Conservation (phyloP, 2,797 vertebrate genomes). For the Lepilemur septentrionalis region DNA sequence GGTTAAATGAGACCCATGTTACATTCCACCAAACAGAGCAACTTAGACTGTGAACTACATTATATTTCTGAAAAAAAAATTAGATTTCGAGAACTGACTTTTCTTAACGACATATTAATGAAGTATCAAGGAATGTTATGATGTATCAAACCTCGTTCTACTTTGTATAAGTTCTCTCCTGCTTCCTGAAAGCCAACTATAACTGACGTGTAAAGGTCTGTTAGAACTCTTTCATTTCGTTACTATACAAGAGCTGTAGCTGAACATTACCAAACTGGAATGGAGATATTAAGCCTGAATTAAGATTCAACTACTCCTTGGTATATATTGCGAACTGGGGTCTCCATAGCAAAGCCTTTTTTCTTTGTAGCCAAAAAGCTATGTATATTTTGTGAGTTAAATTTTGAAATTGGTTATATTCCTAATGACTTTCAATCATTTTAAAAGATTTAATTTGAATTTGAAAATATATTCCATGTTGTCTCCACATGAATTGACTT, state of each 20-base stretch:
- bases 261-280: neutral
- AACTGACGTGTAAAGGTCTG: slow-evolving; percentile 29
- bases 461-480: neutral
- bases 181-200: neutral
- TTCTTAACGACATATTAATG: slow-evolving; percentile 43
- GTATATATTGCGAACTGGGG: neutral
- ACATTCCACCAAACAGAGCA: neutral
- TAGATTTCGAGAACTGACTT: neutral
- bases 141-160: neutral
- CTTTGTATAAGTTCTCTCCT: slow-evolving; percentile 17
- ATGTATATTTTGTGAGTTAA: neutral
- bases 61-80: neutral
- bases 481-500: neutral
- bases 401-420: slow-evolving; percentile 33
- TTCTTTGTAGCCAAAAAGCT: neutral
- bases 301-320: slow-evolving; percentile 19
- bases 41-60: neutral
- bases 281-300: slow-evolving; percentile 11
- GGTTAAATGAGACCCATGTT: neutral
- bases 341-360: neutral
- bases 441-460: neutral
- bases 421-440: neutral
- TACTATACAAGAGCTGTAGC: neutral
- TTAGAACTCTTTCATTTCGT: slow-evolving; percentile 7
- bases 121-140: slow-evolving; percentile 10